Percentiles rank a stretch among this genome's conserved stretches.
These are phyloP conservation scores for Amphipyra tragopoginis DNA, from an alignment of 2,888 invertebrate species.

Conservation along the genomic window DNA sequence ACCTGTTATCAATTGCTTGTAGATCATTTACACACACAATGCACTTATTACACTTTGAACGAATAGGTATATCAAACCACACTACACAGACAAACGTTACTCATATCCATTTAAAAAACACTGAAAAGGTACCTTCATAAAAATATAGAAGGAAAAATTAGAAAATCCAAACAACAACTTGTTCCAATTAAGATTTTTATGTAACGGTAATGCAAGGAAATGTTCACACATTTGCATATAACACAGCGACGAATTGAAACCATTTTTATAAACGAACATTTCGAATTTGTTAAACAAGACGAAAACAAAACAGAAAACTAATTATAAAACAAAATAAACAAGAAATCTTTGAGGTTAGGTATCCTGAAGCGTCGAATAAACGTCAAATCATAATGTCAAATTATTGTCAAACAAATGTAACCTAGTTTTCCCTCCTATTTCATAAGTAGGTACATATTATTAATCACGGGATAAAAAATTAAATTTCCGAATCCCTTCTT, in stretches of 20 bases:
- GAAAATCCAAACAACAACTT: slow-evolving; percentile 17
- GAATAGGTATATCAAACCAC: slow-evolving; percentile 9
- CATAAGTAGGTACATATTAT: too few species aligned
- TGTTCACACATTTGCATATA: background rate
- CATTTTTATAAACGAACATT: background rate
- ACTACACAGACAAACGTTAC: slow-evolving; percentile 11
- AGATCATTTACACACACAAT: background rate
- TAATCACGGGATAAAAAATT: too few species aligned
- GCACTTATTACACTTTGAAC: slow-evolving; percentile 14
- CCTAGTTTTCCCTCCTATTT: too few species aligned
- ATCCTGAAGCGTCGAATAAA: slow-evolving; percentile 65
- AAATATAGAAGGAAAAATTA: slow-evolving; percentile 4
- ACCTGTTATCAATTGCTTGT: slow-evolving; percentile 20
- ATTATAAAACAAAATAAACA: slow-evolving; percentile 60
- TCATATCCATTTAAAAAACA: slow-evolving; percentile 3
- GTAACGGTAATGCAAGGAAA: slow-evolving; percentile 15
- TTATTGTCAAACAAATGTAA: background rate
- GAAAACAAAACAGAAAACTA: slow-evolving; percentile 30
- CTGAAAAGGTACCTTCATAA: background rate
- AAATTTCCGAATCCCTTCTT: too few species aligned
- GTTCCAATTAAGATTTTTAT: slow-evolving; percentile 16
- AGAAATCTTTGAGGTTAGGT: slow-evolving; percentile 61
- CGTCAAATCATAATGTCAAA: slow-evolving; percentile 50
- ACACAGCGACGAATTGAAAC: background rate
- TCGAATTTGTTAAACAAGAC: background rate